Evolutionary conservation across 2,888 invertebrate species (phyloP).

Genomic region (Campopleginae sp.): DNA sequence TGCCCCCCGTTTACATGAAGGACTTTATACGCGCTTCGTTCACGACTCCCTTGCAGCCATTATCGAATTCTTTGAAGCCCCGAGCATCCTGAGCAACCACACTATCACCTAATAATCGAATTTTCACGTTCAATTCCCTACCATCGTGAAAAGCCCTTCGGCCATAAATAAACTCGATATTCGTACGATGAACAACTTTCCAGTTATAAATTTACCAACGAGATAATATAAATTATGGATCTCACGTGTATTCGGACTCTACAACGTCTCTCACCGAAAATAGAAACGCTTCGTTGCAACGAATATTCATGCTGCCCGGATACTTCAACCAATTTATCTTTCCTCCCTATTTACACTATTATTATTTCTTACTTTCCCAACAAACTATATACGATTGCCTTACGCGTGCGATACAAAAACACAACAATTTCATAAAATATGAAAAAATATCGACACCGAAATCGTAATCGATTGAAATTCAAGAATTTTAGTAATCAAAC

Average conservation of each 20-base stretch:
- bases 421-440: not conserved
- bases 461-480: too few relatives aligned
- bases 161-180: slow-evolving; percentile 59
- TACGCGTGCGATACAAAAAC: too few relatives aligned
- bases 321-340: not conserved
- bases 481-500: too few relatives aligned
- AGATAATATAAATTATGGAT: slow-evolving; percentile 44
- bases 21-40: slow-evolving; percentile 37
- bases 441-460: not conserved
- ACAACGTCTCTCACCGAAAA: slow-evolving; percentile 15
- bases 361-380: not conserved
- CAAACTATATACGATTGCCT: not conserved
- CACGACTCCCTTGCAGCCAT: slow-evolving; percentile 51
- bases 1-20: slow-evolving; percentile 30
- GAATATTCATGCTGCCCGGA: not conserved
- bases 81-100: slow-evolving; percentile 12
- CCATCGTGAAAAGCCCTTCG: slow-evolving; percentile 38
- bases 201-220: slow-evolving; percentile 41
- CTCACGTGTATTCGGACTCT: slow-evolving; percentile 34
- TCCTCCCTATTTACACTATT: not conserved
- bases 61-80: slow-evolving; percentile 69
- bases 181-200: slow-evolving; percentile 42
- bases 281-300: slow-evolving; percentile 7
- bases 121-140: slow-evolving; percentile 61
- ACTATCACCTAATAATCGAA: slow-evolving; percentile 67